Evolutionary conservation across 2,888 invertebrate species (phyloP).

Genomic region (Drosophila gaucha): DNA sequence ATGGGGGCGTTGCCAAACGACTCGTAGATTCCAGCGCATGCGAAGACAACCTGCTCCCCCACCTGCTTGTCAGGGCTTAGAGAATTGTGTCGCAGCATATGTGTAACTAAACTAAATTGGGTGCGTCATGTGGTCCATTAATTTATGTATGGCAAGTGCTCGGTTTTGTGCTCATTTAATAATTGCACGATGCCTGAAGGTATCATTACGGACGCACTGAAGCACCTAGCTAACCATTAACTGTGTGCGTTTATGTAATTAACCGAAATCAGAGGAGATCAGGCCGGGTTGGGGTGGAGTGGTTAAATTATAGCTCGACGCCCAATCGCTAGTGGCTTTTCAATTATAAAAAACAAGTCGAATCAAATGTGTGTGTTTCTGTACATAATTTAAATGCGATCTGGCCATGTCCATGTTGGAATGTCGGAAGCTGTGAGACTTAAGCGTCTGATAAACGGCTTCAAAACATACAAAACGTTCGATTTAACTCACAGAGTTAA

Average conservation of each 20-base stretch:
- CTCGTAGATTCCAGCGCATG: slow-evolving; percentile 50
- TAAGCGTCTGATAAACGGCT: slow-evolving; percentile 78
- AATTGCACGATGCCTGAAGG: slow-evolving; percentile 85
- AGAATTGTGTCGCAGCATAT: slow-evolving; percentile 55
- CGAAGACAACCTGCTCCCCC: slow-evolving; percentile 17
- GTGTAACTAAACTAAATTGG: slow-evolving; percentile 32
- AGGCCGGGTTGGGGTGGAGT: background rate
- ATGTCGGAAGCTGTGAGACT: slow-evolving; percentile 68
- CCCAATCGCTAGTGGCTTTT: slow-evolving; percentile 46
- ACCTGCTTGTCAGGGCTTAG: slow-evolving; percentile 20
- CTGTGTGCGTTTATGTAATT: slow-evolving; percentile 69
- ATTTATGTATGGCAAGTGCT: slow-evolving; percentile 76
- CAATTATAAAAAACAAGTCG: slow-evolving; percentile 55
- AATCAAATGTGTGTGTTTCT: slow-evolving; percentile 33
- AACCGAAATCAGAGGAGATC: slow-evolving; percentile 56
- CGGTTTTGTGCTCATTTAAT: slow-evolving; percentile 84
- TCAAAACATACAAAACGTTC: slow-evolving; percentile 75
- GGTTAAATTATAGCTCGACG: slow-evolving; percentile 10
- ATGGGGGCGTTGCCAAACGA: slow-evolving; percentile 56
- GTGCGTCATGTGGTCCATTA: slow-evolving; percentile 58
- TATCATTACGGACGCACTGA: slow-evolving; percentile 77
- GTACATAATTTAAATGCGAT: slow-evolving; percentile 48
- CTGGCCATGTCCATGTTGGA: slow-evolving; percentile 25
- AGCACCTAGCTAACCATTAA: slow-evolving; percentile 60
- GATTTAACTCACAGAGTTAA: slow-evolving; percentile 77